Base-by-base conservation (phyloP, 2,797 vertebrate species). In the Coluber constrictor region DNA sequence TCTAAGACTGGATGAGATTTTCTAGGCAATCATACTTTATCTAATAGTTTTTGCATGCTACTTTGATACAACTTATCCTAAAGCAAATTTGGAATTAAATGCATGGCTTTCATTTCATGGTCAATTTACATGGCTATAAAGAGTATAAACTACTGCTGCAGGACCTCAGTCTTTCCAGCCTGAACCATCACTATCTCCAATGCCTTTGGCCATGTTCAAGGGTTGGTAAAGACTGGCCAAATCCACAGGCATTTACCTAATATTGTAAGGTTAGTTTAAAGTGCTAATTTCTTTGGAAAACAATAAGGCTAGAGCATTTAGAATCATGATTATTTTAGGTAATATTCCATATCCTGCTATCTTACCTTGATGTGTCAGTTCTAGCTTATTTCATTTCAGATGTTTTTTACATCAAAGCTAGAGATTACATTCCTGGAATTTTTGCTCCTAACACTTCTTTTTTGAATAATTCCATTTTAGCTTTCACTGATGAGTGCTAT, bases 391-490 rank as follows among this genome's bases (percentile, higher is more conserved):
- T 90, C 1, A 0, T 95, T 97, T 95, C 96, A 96, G 96, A 96
- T 96, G 91, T 95, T 95, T 92, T 2, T 6, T 51, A 96, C 95
- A 96, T 96, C 96, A 96, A 96, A 97, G 96, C 11, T 91, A 92
- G 94, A 96, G 94, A 96, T 92, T 93, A 96, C 96, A 94, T 88
- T 94, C 89, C 91, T 0, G 91, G 96, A 43, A 96, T 97, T 94
- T 97, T 96, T 96, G 92, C 95, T 95, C 92, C 93, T 96, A 94
- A 93, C 95, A 93, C 94, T 92, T 25, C 95, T 54, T 90, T 83
- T 96, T 95, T 97, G 88, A 97, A 97, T 97, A 97, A 97, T 97
- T 97, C 96, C 87, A 54, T 97, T 97, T 97, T 66, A 97, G 96
- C 96, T 97, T 91, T 95, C 51, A 94, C 95, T 97, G 92, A 66